phyloP scores from a whole-genome alignment of 2,888 invertebrate genomes.

The Gibbula magus region DNA sequence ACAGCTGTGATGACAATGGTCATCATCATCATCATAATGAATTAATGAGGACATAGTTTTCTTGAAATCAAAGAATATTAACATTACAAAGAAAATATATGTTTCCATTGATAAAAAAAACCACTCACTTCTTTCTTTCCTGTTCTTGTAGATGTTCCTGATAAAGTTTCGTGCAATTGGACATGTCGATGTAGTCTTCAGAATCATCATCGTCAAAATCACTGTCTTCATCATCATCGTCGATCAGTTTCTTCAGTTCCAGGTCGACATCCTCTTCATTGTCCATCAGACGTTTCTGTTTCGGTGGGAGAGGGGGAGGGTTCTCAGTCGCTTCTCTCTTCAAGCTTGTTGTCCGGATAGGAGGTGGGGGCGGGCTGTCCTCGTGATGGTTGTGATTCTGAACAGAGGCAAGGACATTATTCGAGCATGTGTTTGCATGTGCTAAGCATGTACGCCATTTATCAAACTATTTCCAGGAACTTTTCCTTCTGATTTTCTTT shows the following conservation, averaged over 20 bases:
- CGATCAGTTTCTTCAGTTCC: constrained; percentile 38
- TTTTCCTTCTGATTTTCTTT: no score
- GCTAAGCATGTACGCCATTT: no score
- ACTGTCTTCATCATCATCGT: constrained; percentile 33
- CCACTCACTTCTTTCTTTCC: background rate
- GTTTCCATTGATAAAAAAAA: background rate
- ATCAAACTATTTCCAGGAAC: no score
- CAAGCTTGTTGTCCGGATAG: constrained; percentile 30
- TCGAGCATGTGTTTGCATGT: no score
- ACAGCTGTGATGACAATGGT: no score
- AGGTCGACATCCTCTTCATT: constrained; percentile 32
- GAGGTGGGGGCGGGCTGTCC: constrained; percentile 50
- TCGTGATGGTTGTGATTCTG: constrained; percentile 26
- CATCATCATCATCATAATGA: no score
- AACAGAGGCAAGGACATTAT: no score
- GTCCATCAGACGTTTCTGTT: constrained; percentile 20
- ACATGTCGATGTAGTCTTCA: constrained; percentile 18
- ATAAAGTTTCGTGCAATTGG: background rate
- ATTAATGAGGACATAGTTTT: no score
- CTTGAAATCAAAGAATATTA: no score
- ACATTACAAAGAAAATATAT: no score
- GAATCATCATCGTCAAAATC: constrained; percentile 25
- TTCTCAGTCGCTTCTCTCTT: constrained; percentile 22
- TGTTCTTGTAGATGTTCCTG: background rate
- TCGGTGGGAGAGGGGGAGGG: constrained; percentile 39